A percentile compares a stretch with the other conserved stretches of the same genome.
Evolutionary conservation across 2,797 vertebrate genomes (phyloP).

Genomic region (Dromococcyx pavoninus): DNA sequence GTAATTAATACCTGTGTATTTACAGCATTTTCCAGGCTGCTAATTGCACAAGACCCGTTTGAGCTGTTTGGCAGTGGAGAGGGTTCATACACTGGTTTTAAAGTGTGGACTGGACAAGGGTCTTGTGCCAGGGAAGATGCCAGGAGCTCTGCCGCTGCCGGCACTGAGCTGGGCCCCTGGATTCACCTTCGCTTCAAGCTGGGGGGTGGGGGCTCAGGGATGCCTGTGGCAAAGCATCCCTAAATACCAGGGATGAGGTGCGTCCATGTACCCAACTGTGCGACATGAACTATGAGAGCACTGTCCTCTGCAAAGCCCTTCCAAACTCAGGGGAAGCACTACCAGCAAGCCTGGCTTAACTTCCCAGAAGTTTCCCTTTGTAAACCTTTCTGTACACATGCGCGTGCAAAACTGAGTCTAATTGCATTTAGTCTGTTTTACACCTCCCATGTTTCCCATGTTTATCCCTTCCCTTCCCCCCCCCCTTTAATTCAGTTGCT

Average conservation of each 20-base stretch:
- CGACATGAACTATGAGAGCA: accelerated
- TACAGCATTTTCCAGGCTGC: conserved; percentile 54
- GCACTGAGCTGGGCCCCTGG: accelerated
- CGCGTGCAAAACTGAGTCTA: neutral
- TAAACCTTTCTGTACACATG: neutral
- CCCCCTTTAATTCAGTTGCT: conserved; percentile 47
- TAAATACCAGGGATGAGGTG: neutral
- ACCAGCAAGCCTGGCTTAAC: neutral
- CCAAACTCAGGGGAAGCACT: neutral
- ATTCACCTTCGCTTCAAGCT: neutral
- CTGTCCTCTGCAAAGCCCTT: neutral
- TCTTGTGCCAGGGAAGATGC: neutral
- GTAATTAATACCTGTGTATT: conserved; percentile 74
- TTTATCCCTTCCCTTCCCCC: neutral
- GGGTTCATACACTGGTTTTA: neutral
- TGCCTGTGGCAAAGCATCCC: neutral
- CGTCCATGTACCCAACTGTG: accelerated
- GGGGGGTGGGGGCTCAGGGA: accelerated
- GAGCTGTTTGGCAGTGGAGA: neutral
- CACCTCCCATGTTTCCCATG: neutral
- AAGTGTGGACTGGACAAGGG: neutral
- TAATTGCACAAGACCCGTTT: conserved; percentile 42
- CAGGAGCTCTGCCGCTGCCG: neutral
- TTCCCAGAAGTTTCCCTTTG: conserved; percentile 3
- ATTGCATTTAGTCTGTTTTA: neutral